Conservation (phyloP, 2,888 invertebrate species). For the Drosophila eohydei region DNA sequence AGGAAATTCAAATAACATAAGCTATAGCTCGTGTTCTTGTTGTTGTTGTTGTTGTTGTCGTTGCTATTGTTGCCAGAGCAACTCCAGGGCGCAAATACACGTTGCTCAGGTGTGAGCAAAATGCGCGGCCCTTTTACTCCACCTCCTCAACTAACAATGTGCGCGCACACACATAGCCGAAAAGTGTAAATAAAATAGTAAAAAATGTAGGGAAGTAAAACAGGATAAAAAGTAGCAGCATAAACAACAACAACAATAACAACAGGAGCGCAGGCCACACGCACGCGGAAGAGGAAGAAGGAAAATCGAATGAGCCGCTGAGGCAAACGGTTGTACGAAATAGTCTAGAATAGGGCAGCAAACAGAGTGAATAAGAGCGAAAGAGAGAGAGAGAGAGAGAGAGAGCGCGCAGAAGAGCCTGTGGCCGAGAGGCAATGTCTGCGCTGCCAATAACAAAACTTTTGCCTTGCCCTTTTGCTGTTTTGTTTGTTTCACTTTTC, state of each 20-base stretch:
- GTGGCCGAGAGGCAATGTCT: conserved; percentile 43
- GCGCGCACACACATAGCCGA: conserved; percentile 39
- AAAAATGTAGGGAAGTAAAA: conserved; percentile 57
- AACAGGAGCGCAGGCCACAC: conserved; percentile 25
- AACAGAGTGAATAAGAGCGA: conserved; percentile 19
- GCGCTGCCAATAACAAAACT: conserved; percentile 65
- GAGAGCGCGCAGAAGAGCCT: conserved; percentile 39
- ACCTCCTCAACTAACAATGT: conserved; percentile 7
- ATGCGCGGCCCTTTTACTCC: conserved; percentile 15
- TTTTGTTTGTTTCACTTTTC: conserved; percentile 68
- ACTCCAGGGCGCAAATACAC: conserved; percentile 44
- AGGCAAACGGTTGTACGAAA: conserved; percentile 15
- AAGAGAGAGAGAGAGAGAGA: conserved; percentile 9
- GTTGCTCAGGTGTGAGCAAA: conserved; percentile 58
- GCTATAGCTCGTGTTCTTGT: conserved; percentile 14
- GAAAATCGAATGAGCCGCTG: conserved; percentile 63
- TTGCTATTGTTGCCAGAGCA: conserved; percentile 58
- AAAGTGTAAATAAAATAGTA: conserved; percentile 70
- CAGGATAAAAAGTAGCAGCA: conserved; percentile 44
- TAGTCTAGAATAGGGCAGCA: conserved; percentile 10
- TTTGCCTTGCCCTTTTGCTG: conserved; percentile 60
- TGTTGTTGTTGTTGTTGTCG: conserved; percentile 44
- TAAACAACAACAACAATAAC: conserved; percentile 46
- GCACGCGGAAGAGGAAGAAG: conserved; percentile 52
- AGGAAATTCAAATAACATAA: conserved; percentile 38